These are phyloP conservation scores for Aphodius sticticus DNA, from an alignment of 2,888 invertebrate genomes.

Conservation along the genomic window DNA sequence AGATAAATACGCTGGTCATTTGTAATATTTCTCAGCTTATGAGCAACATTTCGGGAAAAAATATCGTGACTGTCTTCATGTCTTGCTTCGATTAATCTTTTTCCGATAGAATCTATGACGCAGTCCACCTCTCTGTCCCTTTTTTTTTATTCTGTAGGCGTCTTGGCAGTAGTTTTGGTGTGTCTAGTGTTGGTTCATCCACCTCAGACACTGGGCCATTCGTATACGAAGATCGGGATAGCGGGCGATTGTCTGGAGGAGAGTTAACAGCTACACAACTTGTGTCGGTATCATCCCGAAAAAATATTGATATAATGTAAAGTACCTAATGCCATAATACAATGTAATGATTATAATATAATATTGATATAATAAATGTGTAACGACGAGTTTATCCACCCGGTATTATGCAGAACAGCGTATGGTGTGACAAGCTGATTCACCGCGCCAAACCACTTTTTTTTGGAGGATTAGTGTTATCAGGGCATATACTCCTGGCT, in stretches of 20 bases:
- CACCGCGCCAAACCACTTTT: too few species aligned
- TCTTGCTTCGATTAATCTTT: constrained; percentile 16
- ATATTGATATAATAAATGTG: too few species aligned
- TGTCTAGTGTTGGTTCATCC: neutral
- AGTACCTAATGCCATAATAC: too few species aligned
- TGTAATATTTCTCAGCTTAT: constrained; percentile 28
- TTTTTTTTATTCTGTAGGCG: constrained; percentile 10
- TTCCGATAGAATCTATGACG: constrained; percentile 20
- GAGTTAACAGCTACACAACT: neutral
- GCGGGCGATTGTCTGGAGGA: constrained; percentile 9
- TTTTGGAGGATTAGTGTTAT: too few species aligned
- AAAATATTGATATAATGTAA: neutral
- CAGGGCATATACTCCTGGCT: too few species aligned
- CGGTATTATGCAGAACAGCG: too few species aligned
- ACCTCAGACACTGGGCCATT: constrained; percentile 9
- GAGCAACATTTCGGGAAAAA: constrained; percentile 32
- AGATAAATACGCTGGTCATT: constrained; percentile 32
- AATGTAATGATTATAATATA: too few species aligned
- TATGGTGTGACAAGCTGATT: too few species aligned
- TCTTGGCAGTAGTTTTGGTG: neutral
- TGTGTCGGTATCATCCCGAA: constrained; percentile 8
- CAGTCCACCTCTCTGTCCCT: constrained; percentile 20
- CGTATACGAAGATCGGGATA: neutral
- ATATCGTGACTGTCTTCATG: constrained; percentile 26
- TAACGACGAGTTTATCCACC: too few species aligned